Base-by-base conservation (phyloP, 2,888 invertebrate genomes). In the Tryphoninae sp. region DNA sequence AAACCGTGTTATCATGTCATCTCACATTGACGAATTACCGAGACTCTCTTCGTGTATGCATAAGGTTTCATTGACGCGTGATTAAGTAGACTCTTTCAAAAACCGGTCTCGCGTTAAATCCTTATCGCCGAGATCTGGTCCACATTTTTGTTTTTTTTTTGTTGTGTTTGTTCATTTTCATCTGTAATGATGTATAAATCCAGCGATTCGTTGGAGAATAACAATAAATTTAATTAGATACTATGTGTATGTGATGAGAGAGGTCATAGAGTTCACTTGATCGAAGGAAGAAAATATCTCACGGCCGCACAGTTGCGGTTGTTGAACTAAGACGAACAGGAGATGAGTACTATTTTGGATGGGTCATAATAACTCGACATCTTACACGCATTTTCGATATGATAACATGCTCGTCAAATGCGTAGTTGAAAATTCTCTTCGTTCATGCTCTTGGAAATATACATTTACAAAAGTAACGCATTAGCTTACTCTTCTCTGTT, bases 391-490 rank as follows among this genome's bases (percentile, higher is more conserved):
- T 42, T 59, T 11, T 42, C 61, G 53, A n/a, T 45, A 26, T 26
- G 16, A 51, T 42, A 58, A 64, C 51, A 51, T 8, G 51, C 33
- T 73, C 72, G 16, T 73, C 67, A 62, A 73, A 69, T 67, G 74
- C 65, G 23, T 40, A 33, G 64, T 74, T 67, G 40, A 78, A 69
- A 69, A 71, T 55, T 76, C 16, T 77, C 64, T 23, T 67, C 49
- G 33, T 68, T 40, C 73, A 40, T 68, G 61, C 45, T 61, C 59
- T 82, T 69, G 76, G 74, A 83, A 84, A 83, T 82, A 79, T 81
- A 82, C 83, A 85, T 85, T 86, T 86, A 86, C 86, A 86, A 86
- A 86, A 85, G 78, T 84, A 84, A 84, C 79, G 84, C 78, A 80
- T 82, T 75, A 79, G 49, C 59, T 82, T 62, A 71, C 68, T 62